A percentile compares a stretch with the other conserved stretches of the same genome.
phyloP scores from a whole-genome alignment of 2,888 invertebrate genomes.

The Drosophila paucipuncta region DNA sequence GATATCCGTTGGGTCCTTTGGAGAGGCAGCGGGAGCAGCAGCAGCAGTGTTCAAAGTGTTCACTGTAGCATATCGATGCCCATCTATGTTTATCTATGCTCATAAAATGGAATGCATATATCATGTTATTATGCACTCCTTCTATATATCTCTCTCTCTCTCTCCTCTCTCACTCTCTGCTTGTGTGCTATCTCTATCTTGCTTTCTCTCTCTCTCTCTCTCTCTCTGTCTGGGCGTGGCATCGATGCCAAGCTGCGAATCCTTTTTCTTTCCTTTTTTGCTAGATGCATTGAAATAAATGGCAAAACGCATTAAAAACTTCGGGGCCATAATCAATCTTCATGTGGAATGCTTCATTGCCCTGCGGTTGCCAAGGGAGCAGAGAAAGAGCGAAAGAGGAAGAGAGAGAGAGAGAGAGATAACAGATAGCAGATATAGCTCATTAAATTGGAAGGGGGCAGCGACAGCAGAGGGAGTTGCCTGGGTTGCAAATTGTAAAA shows the following conservation, averaged over 20 bases:
- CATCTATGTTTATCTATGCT: constrained; percentile 44
- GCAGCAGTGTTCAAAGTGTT: constrained; percentile 34
- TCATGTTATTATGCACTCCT: constrained; percentile 32
- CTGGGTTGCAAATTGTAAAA: constrained; percentile 15
- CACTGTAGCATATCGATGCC: constrained; percentile 43
- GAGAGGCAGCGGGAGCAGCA: background rate
- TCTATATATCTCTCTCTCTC: constrained; percentile 2
- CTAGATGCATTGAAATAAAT: constrained; percentile 76
- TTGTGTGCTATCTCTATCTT: background rate
- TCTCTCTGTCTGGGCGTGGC: constrained; percentile 51
- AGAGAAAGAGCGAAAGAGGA: background rate
- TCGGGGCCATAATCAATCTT: constrained; percentile 74
- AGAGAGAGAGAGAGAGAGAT: background rate
- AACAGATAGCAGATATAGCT: constrained; percentile 46
- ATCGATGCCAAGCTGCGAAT: constrained; percentile 28
- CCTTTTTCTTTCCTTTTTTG: constrained; percentile 35
- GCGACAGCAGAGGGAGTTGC: constrained; percentile 4
- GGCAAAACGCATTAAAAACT: constrained; percentile 77
- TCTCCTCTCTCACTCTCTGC: background rate
- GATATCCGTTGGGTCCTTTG: constrained; percentile 20
- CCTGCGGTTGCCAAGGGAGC: constrained; percentile 32
- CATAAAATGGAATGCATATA: constrained; percentile 46
- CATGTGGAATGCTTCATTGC: constrained; percentile 74
- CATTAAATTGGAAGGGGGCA: constrained; percentile 61
- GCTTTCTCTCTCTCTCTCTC: background rate